A percentile compares a stretch with the other conserved stretches of the same genome.
These are phyloP conservation scores for Gnatocerus cornutus DNA, from an alignment of 2,888 invertebrate species.

Conservation along the genomic window DNA sequence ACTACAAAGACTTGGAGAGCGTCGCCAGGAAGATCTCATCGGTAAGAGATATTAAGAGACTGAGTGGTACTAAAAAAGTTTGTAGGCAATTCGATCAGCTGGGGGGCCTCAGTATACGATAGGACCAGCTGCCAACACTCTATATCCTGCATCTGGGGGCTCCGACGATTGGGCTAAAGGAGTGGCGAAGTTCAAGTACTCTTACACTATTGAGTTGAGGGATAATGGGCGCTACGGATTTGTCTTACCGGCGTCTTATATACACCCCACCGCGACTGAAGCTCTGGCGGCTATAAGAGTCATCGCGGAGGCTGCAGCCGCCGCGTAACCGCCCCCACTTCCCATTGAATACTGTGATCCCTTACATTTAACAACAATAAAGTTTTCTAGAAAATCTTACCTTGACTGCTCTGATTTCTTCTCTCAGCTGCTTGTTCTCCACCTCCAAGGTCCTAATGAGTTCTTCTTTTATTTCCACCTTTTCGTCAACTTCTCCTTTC, in stretches of 20 bases:
- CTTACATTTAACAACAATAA: neutral
- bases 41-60: constrained; percentile 68
- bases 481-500: constrained; percentile 47
- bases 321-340: constrained; percentile 58
- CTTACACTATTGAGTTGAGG: constrained; percentile 91
- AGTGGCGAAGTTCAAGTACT: constrained; percentile 85
- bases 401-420: constrained; percentile 66
- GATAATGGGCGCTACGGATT: constrained; percentile 91
- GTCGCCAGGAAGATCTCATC: constrained; percentile 82
- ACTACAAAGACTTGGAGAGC: constrained; percentile 79
- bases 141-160: constrained; percentile 88
- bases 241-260: constrained; percentile 85
- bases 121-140: constrained; percentile 84
- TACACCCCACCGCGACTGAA: constrained; percentile 84
- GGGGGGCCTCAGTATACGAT: constrained; percentile 81
- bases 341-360: constrained; percentile 4
- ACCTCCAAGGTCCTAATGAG: constrained; percentile 66
- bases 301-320: constrained; percentile 73
- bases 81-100: constrained; percentile 75
- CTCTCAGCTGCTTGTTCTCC: constrained; percentile 67
- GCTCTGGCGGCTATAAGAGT: constrained; percentile 81
- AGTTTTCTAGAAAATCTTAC: constrained; percentile 59
- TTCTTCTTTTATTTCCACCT: constrained; percentile 61
- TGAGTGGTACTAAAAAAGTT: neutral
- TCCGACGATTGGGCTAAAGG: constrained; percentile 96